Evolutionary conservation across 1,140 invertebrate genomes (phyloP).

Genomic region (Hydropsyche tenuis): DNA sequence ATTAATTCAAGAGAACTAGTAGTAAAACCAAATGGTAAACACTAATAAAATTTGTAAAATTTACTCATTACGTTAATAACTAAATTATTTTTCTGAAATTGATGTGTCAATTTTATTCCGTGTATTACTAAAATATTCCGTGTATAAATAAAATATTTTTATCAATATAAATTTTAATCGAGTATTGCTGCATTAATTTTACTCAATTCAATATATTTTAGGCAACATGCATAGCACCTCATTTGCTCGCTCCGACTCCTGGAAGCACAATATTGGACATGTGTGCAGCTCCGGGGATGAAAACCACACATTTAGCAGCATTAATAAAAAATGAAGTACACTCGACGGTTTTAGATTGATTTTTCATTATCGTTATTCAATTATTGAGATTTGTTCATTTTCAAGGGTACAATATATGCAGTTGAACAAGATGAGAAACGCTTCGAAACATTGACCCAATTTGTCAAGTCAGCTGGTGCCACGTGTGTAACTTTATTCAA

Average conservation of each 20-base stretch:
- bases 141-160: slow-evolving; percentile 34
- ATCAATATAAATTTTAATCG: too few relatives aligned
- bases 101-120: too few relatives aligned
- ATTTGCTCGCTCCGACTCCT: slow-evolving; percentile 73
- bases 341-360: too few relatives aligned
- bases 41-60: too few relatives aligned
- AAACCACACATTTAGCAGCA: slow-evolving; percentile 88
- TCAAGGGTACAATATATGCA: slow-evolving; percentile 77
- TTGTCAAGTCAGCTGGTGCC: slow-evolving; percentile 69
- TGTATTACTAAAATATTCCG: too few relatives aligned
- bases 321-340: slow-evolving; percentile 74
- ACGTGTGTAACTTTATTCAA: slow-evolving; percentile 71
- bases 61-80: too few relatives aligned
- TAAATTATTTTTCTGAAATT: too few relatives aligned
- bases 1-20: too few relatives aligned
- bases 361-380: background rate
- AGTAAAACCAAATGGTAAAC: too few relatives aligned
- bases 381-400: background rate
- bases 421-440: slow-evolving; percentile 78
- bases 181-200: slow-evolving; percentile 48
- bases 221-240: slow-evolving; percentile 88
- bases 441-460: slow-evolving; percentile 69
- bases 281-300: slow-evolving; percentile 97
- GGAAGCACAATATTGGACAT: slow-evolving; percentile 83
- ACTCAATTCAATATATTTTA: slow-evolving; percentile 59